These are phyloP conservation scores for Paraplagusia blochii DNA, from an alignment of 2,113 vertebrate genomes.

Conservation along the genomic window DNA sequence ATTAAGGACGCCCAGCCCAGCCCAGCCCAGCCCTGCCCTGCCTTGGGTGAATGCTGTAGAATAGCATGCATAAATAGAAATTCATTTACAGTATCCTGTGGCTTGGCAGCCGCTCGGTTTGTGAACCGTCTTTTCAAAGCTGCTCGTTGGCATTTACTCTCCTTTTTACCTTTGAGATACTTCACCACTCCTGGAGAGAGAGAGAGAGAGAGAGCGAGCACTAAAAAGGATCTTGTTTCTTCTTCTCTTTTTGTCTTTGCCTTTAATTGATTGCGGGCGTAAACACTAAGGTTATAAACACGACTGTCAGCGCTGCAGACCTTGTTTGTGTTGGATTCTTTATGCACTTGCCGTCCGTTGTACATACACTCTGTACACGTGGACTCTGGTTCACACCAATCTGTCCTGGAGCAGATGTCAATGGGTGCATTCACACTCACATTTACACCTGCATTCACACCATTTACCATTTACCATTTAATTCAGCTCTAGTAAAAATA, in stretches of 20 bases:
- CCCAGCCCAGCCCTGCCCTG: background rate
- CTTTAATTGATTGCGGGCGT: background rate
- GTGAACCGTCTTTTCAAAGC: background rate
- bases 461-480: too few species aligned
- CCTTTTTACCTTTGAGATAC: slow-evolving; percentile 2
- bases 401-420: too few species aligned
- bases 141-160: slow-evolving; percentile 4
- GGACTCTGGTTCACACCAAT: too few species aligned
- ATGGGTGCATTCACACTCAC: too few species aligned
- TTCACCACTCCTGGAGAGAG: background rate
- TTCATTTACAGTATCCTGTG: slow-evolving; percentile 14
- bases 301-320: background rate
- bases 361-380: background rate
- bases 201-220: too few species aligned
- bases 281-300: slow-evolving; percentile 3
- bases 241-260: background rate
- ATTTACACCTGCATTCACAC: too few species aligned
- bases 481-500: too few species aligned
- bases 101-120: slow-evolving; percentile 39
- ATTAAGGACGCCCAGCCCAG: background rate
- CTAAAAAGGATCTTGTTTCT: background rate
- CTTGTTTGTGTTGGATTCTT: background rate
- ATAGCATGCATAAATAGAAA: slow-evolving; percentile 4
- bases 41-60: background rate
- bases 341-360: background rate